Conservation (phyloP, 2,888 invertebrate species). For the Mesoligia furuncula region DNA sequence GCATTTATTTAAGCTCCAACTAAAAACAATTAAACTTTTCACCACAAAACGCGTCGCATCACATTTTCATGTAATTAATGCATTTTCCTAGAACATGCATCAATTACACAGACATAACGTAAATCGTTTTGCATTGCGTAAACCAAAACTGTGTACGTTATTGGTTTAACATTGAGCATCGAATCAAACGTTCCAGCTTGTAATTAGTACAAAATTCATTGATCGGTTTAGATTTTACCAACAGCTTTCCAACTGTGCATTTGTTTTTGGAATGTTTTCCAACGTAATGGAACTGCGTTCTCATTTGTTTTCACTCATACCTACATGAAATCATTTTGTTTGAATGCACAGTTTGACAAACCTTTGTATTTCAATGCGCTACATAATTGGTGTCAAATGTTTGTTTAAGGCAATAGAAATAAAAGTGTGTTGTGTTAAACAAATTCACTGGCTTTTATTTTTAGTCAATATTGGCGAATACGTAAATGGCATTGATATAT, state of each 20-base stretch:
- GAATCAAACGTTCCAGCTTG: conserved; percentile 64
- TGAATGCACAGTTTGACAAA: background rate
- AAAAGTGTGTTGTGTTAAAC: background rate
- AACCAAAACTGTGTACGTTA: conserved; percentile 41
- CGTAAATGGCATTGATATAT: background rate
- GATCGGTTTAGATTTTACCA: conserved; percentile 50
- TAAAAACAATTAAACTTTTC: background rate
- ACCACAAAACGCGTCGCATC: background rate
- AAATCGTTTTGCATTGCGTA: conserved; percentile 16
- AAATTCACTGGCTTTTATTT: background rate
- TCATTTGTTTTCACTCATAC: conserved; percentile 23
- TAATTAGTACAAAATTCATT: conserved; percentile 66
- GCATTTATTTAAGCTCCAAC: background rate
- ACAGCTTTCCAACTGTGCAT: conserved; percentile 19
- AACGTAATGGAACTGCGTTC: conserved; percentile 4
- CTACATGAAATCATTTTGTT: background rate
- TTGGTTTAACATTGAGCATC: conserved; percentile 57
- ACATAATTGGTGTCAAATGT: background rate
- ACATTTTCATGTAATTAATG: background rate
- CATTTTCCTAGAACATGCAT: background rate
- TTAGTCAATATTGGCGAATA: background rate
- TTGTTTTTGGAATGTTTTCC: conserved; percentile 7
- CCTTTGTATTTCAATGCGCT: background rate
- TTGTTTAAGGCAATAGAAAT: background rate
- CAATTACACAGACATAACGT: conserved; percentile 22